Base-by-base conservation (phyloP, 2,113 vertebrate species). In the Rafetus swinhoei region DNA sequence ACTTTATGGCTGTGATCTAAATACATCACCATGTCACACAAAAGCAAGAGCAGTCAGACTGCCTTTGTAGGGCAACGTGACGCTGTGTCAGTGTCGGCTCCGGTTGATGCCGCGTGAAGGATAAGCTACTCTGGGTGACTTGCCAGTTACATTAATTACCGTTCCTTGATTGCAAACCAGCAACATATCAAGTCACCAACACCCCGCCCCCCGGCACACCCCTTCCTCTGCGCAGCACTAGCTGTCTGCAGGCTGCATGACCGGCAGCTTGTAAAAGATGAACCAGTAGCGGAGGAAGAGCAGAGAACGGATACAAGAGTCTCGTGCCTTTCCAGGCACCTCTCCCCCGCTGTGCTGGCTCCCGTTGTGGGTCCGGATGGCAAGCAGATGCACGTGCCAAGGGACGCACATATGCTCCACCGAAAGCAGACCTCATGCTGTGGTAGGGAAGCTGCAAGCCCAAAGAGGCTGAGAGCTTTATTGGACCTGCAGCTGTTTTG, bases 211-310 rank as follows among this genome's bases (percentile, higher is more conserved):
- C 39, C 39, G 39, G 39, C 39, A 45, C 90, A 90, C 96, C 29
- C 56, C 0, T 93, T 79, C 88, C 95, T 97, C 95, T 95, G 90
- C 85, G 95, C 97, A 97, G 97, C 97, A 97, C 95, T 96, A 96
- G 79, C 56, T 81, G 72, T 92, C 96, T 95, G 97, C 95, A 85
- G 92, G 84, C 95, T 95, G 94, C 92, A 24, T 11, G 55, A 94
- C 65, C 88, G 90, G 77, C 86, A 92, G 90, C 88, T 97, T 96
- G 88, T 22, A 93, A 95, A 97, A 85, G 93, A 95, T 45, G 83
- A 79, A 93, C 92, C 53, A 95, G 92, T 65, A 96, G 91, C 87
- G 69, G 55, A 96, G 94, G 94, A 95, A 95, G 56, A 95, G 94
- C 76, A 97, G 88, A 97, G 95, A 93, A 95, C 88, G 79, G 90